Conservation (phyloP, 2,888 invertebrate genomes). For the Corythucha ciliata region DNA sequence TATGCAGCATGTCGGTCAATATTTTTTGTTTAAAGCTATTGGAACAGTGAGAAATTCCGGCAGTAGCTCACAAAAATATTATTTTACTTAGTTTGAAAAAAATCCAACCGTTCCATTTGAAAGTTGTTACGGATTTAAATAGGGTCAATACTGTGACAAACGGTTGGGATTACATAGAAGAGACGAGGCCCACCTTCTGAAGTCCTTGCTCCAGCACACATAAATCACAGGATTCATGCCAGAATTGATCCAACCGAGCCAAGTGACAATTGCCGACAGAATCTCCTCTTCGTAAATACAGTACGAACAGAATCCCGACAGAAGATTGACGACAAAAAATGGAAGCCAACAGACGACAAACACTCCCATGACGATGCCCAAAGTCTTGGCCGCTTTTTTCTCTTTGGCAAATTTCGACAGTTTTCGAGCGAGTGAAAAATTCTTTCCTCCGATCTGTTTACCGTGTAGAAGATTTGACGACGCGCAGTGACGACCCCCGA, state of each 20-base stretch:
- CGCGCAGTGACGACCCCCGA: constrained; percentile 50
- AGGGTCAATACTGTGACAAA: too few relatives aligned
- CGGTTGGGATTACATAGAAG: too few relatives aligned
- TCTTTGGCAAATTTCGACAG: constrained; percentile 93
- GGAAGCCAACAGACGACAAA: constrained; percentile 97
- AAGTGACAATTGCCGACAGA: constrained; percentile 79
- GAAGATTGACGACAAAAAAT: constrained; percentile 88
- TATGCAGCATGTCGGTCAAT: too few relatives aligned
- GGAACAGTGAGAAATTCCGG: too few relatives aligned
- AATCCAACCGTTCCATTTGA: too few relatives aligned
- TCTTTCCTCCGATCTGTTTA: constrained; percentile 65
- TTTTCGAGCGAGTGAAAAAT: constrained; percentile 86
- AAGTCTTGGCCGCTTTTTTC: constrained; percentile 93
- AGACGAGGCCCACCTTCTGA: constrained; percentile 64
- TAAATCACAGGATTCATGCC: constrained; percentile 97
- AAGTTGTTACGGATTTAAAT: too few relatives aligned
- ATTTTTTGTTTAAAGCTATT: too few relatives aligned
- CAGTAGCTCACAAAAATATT: too few relatives aligned
- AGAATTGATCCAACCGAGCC: constrained; percentile 93
- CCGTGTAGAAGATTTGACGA: constrained; percentile 56
- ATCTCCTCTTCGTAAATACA: constrained; percentile 83
- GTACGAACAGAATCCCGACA: constrained; percentile 76
- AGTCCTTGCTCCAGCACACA: constrained; percentile 96
- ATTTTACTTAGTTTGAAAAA: too few relatives aligned
- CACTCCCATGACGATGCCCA: constrained; percentile 94